These are phyloP conservation scores for Malachius bipustulatus DNA, from an alignment of 2,888 invertebrate species.

Conservation along the genomic window DNA sequence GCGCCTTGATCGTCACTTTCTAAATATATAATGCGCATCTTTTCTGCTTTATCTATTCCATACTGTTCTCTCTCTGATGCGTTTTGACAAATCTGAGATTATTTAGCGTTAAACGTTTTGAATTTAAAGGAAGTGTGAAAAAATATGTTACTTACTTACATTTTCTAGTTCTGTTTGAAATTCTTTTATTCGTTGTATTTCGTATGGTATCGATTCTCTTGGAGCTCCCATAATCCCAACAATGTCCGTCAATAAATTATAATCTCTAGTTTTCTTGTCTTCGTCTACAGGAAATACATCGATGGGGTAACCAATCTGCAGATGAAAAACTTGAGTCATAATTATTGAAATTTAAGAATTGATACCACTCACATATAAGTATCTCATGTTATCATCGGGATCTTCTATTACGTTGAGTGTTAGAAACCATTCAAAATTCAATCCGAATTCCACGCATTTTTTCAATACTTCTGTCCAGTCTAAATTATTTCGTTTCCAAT, in stretches of 20 bases:
- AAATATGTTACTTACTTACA: too few species aligned
- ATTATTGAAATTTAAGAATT: too few species aligned
- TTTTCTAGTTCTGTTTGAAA: slow-evolving; percentile 4
- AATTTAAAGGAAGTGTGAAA: too few species aligned
- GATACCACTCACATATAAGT: not conserved
- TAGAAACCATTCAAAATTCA: slow-evolving; percentile 13
- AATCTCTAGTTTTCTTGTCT: too few species aligned
- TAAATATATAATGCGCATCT: too few species aligned
- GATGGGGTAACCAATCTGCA: too few species aligned
- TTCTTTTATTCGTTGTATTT: slow-evolving; percentile 3
- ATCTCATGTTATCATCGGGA: slow-evolving; percentile 9
- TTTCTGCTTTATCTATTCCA: slow-evolving; percentile 1
- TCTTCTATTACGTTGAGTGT: slow-evolving; percentile 10
- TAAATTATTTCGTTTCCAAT: slow-evolving; percentile 12
- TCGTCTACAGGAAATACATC: too few species aligned
- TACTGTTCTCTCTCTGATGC: not conserved
- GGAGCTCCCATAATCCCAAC: slow-evolving; percentile 11
- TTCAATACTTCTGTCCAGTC: slow-evolving; percentile 12
- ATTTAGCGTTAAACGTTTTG: too few species aligned
- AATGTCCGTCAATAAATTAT: slow-evolving; percentile 12
- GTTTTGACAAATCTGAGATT: not conserved
- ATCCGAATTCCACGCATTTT: slow-evolving; percentile 8
- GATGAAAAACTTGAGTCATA: too few species aligned
- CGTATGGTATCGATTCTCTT: not conserved
- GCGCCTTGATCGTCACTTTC: too few species aligned